Base-by-base conservation (phyloP, 2,797 vertebrate genomes). In the Coccyzus lansbergi region DNA sequence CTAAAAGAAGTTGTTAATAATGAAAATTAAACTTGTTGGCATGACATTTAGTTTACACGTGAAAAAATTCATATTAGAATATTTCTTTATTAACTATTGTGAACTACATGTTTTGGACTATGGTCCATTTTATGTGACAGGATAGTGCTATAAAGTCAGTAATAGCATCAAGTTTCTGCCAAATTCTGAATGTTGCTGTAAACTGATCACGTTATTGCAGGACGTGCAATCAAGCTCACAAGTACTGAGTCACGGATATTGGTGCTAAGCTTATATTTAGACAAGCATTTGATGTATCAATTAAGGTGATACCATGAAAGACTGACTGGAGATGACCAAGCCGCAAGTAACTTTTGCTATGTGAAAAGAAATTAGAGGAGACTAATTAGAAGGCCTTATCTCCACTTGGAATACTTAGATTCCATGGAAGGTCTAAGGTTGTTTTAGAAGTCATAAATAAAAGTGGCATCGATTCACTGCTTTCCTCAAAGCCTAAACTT, bases 251-350 rank as follows among this genome's bases (percentile, higher is more conserved):
- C 70, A 44, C 9, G 83, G 90, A 53, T 70, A 95, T 28, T 31
- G 48, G 48, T 58, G 56, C 46, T 87, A 95, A 88, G 40, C 36
- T 96, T 84, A 83, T 60, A 76, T 84, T 96, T 81, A 94, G 34
- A 70, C 25, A 84, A 87, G 92, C 34, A 92, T 92, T 93, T 92
- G 96, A 94, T 40, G 46, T 74, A 79, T 80, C 78, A 92, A 68
- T 96, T 94, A 72, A 76, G 74, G 48, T 51, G 64, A 86, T 86
- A 67, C 40, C 14, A 22, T 58, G 86, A 77, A 89, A 84, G 71
- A 90, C 31, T 90, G 76, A 92, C 79, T 90, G 68, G 76, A 90
- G 77, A 33, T 51, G 53, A 51, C 84, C 7, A 53, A 9, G 26
- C 15, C 36, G 31, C 80, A 87, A 85, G 8, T 88, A 44, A 89